Conservation (phyloP, 2,797 vertebrate genomes). For the Etheostoma nigrum region DNA sequence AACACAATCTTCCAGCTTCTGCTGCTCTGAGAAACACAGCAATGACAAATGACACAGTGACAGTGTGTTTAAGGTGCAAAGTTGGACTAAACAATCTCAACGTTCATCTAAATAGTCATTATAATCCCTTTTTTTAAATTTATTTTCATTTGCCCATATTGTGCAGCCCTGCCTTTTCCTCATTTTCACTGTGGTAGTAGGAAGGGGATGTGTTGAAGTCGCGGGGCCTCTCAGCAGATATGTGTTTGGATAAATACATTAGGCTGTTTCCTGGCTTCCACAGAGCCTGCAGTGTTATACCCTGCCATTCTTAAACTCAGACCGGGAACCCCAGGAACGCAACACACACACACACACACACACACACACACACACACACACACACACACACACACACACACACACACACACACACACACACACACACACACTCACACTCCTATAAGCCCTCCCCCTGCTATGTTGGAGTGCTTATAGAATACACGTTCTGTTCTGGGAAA, state of each 20-base stretch:
- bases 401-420: conserved; percentile 22
- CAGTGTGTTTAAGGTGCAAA: neutral
- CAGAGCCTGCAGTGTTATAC: conserved; percentile 80
- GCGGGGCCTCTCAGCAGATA: conserved; percentile 71
- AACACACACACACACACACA: conserved; percentile 18
- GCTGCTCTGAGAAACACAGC: neutral
- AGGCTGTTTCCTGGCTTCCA: conserved; percentile 80
- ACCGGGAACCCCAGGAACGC: conserved; percentile 62
- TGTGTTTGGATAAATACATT: conserved; percentile 85
- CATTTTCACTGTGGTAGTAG: neutral
- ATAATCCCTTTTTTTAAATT: neutral
- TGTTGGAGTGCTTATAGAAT: conserved; percentile 79
- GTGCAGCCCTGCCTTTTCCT: neutral
- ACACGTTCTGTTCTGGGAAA: conserved; percentile 81
- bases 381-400: conserved; percentile 16
- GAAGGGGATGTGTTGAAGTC: conserved; percentile 55
- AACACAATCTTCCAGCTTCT: neutral
- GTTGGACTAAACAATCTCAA: neutral
- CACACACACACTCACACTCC: conserved; percentile 27
- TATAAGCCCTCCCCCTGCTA: conserved; percentile 54
- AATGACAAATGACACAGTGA: neutral
- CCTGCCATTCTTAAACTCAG: conserved; percentile 76
- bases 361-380: conserved; percentile 28
- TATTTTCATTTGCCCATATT: neutral
- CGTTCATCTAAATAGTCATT: conserved; percentile 20